Evolutionary conservation across 2,797 vertebrate genomes (phyloP).

Genomic region (Margarornis squamiger): DNA sequence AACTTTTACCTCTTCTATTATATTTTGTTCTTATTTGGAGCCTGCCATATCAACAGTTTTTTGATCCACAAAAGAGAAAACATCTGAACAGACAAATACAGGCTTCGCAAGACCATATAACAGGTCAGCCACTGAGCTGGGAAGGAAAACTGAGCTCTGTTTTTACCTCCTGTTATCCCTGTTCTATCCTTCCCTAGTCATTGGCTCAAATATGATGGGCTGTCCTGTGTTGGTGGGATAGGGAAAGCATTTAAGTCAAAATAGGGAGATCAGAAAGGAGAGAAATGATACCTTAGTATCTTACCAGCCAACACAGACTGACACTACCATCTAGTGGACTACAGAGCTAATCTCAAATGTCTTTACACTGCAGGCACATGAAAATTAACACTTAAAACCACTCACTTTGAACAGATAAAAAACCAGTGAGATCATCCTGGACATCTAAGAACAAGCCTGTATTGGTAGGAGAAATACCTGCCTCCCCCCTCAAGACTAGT

Average conservation of each 20-base stretch:
- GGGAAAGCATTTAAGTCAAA: neutral
- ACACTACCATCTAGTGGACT: conserved; percentile 67
- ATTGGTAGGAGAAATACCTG: neutral
- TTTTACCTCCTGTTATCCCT: neutral
- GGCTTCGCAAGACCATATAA: neutral
- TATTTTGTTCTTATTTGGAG: neutral
- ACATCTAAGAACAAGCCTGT: neutral
- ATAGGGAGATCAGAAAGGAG: neutral
- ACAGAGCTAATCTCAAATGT: neutral
- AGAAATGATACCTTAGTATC: neutral
- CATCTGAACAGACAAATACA: neutral
- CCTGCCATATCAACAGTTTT: neutral
- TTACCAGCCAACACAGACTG: neutral
- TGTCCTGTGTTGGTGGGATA: neutral
- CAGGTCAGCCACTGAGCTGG: neutral
- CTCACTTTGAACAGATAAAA: neutral
- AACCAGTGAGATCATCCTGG: neutral
- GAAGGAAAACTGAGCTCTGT: neutral
- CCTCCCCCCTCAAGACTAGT: neutral
- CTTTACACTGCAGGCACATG: neutral
- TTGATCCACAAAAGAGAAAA: neutral
- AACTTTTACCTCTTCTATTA: neutral
- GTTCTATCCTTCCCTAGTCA: neutral
- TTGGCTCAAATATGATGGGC: neutral
- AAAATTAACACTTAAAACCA: neutral